A percentile compares a stretch with the other conserved stretches of the same genome.
These are phyloP conservation scores for Dreissena rostriformis DNA, from an alignment of 1,140 invertebrate species.

Conservation along the genomic window DNA sequence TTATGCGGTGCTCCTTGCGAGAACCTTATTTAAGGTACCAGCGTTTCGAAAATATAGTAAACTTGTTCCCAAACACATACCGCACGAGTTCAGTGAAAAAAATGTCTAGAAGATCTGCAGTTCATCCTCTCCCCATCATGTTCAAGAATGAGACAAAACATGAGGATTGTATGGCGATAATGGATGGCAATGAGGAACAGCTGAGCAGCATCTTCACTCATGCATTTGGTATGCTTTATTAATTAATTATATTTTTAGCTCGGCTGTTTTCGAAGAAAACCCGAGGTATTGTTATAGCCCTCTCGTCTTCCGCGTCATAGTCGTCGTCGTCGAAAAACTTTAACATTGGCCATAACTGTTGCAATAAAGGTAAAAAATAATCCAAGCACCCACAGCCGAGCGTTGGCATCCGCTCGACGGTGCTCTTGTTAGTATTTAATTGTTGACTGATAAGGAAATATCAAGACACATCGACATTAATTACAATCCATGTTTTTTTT, in stretches of 20 bases:
- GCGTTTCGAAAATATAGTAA: constrained; percentile 12
- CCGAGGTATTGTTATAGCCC: too few species aligned
- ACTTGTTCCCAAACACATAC: not conserved
- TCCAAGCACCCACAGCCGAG: too few species aligned
- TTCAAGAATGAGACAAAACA: constrained; percentile 39
- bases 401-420: too few species aligned
- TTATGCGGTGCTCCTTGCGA: constrained; percentile 1
- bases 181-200: constrained; percentile 18
- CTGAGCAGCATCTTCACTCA: constrained; percentile 3
- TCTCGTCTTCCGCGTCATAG: too few species aligned
- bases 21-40: constrained; percentile 20
- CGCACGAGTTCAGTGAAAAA: constrained; percentile 37
- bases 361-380: too few species aligned
- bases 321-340: too few species aligned
- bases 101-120: constrained; percentile 9
- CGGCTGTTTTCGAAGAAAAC: too few species aligned
- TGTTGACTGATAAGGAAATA: not conserved
- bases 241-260: not conserved
- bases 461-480: too few species aligned
- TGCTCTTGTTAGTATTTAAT: too few species aligned
- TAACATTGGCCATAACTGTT: too few species aligned
- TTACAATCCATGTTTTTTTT: too few species aligned
- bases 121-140: constrained; percentile 21
- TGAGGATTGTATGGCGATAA: constrained; percentile 35
- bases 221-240: constrained; percentile 22